Evolutionary conservation across 2,888 invertebrate genomes (phyloP).

Genomic region (Cylloceria caligata): DNA sequence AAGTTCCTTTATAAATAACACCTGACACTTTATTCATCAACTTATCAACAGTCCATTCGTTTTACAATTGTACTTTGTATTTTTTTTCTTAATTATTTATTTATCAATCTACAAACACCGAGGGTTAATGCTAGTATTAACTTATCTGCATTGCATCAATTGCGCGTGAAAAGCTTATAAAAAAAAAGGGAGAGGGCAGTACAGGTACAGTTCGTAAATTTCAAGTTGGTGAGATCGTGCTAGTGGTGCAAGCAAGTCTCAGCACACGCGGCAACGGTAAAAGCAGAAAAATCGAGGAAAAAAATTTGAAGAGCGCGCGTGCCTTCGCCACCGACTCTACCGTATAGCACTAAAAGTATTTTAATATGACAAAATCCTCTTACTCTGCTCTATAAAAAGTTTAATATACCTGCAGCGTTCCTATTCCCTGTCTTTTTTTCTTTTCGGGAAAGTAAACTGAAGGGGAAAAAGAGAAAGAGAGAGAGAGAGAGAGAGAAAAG

Average conservation of each 20-base stretch:
- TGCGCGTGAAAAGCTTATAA: not conserved
- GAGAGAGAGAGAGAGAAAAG: not conserved
- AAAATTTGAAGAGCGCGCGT: conserved; percentile 56
- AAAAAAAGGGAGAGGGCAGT: conserved; percentile 1
- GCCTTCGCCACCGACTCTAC: conserved; percentile 52
- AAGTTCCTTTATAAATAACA: no score
- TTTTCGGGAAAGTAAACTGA: conserved; percentile 28
- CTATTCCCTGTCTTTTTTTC: conserved; percentile 41
- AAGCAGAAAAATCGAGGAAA: conserved; percentile 33
- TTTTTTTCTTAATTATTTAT: not conserved
- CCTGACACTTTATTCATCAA: no score
- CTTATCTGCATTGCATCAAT: not conserved
- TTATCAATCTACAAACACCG: not conserved
- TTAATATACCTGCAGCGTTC: conserved; percentile 77
- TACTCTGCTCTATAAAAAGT: conserved; percentile 78
- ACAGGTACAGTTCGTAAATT: conserved; percentile 29
- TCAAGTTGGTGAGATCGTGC: conserved; percentile 59
- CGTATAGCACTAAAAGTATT: conserved; percentile 68
- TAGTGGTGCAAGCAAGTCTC: conserved; percentile 39
- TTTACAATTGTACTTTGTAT: not conserved
- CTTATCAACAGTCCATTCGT: no score
- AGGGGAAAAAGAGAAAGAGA: not conserved
- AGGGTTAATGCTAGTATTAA: not conserved
- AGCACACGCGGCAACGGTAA: conserved; percentile 61
- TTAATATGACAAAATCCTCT: conserved; percentile 76